A percentile compares a stretch with the other conserved stretches of the same genome.
Evolutionary conservation across 2,888 invertebrate species (phyloP).

Genomic region (Andrena marginata): DNA sequence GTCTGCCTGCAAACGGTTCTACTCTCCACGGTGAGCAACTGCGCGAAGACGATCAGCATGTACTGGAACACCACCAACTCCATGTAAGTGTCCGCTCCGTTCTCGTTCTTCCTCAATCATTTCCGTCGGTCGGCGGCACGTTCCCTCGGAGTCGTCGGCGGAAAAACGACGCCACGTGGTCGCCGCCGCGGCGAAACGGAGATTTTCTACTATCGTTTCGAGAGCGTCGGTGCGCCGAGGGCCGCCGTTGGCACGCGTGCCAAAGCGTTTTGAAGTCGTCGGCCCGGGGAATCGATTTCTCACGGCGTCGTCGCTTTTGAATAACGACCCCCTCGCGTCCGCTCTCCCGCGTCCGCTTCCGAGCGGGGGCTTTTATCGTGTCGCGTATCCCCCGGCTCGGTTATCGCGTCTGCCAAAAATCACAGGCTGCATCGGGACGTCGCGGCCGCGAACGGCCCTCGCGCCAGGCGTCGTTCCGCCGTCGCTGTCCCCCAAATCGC

Average conservation of each 20-base stretch:
- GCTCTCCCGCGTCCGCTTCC: conserved; percentile 53
- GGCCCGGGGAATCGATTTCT: conserved; percentile 74
- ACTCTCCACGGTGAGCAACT: conserved; percentile 90
- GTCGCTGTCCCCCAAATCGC: conserved; percentile 64
- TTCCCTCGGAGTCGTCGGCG: background rate
- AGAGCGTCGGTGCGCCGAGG: conserved; percentile 12
- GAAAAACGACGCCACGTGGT: conserved; percentile 23
- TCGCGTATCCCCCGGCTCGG: conserved; percentile 27
- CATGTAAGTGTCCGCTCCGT: conserved; percentile 87
- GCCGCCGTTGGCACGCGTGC: conserved; percentile 70
- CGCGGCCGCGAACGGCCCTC: conserved; percentile 55
- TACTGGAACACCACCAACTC: conserved; percentile 97
- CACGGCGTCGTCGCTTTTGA: conserved; percentile 71
- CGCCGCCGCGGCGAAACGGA: background rate
- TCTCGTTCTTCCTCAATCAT: background rate
- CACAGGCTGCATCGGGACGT: conserved; percentile 59
- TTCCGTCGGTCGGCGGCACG: background rate
- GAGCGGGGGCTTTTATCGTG: conserved; percentile 68
- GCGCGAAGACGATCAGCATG: conserved; percentile 94
- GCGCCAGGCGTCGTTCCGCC: conserved; percentile 37
- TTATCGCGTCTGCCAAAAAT: conserved; percentile 71
- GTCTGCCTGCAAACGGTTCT: conserved; percentile 88
- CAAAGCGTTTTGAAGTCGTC: conserved; percentile 68
- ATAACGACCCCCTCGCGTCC: conserved; percentile 54
- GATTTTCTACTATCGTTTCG: conserved; percentile 8